Evolutionary conservation across 2,113 vertebrate genomes (phyloP).

Genomic region (Sinocyclocheilus grahami): DNA sequence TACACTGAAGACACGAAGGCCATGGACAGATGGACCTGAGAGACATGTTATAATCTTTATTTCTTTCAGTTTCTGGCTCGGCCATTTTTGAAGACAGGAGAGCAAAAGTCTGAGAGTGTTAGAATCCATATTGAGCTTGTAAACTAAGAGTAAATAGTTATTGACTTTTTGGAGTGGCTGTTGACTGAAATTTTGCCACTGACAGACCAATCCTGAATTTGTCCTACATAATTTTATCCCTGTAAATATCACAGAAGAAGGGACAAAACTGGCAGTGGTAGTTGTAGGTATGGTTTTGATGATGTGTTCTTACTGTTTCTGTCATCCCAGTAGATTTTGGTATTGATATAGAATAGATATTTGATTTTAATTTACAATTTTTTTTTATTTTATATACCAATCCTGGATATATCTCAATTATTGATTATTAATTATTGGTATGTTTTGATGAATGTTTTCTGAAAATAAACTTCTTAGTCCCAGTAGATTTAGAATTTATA

Average conservation of each 20-base stretch:
- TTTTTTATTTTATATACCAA: too few species aligned
- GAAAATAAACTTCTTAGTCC: not conserved
- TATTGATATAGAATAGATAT: not conserved
- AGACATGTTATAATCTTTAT: constrained; percentile 40
- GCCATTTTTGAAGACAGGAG: not conserved
- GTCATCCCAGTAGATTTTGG: not conserved
- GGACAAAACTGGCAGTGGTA: not conserved
- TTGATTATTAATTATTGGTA: not conserved
- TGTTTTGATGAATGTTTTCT: not conserved
- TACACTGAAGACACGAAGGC: constrained; percentile 57
- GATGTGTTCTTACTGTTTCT: not conserved
- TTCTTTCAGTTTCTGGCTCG: not conserved
- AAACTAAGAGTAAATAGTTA: constrained; percentile 13
- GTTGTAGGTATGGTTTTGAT: not conserved
- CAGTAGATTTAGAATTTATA: not conserved
- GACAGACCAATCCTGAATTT: not conserved
- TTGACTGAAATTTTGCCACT: not conserved
- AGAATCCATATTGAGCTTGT: not conserved
- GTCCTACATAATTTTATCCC: not conserved
- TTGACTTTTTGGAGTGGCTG: not conserved
- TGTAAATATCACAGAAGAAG: not conserved
- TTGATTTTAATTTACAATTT: too few species aligned
- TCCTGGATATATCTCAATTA: not conserved
- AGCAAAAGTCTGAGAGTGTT: not conserved
- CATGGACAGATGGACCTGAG: constrained; percentile 17